Base-by-base conservation (phyloP, 2,797 vertebrate species). In the Telmatherina bonti region DNA sequence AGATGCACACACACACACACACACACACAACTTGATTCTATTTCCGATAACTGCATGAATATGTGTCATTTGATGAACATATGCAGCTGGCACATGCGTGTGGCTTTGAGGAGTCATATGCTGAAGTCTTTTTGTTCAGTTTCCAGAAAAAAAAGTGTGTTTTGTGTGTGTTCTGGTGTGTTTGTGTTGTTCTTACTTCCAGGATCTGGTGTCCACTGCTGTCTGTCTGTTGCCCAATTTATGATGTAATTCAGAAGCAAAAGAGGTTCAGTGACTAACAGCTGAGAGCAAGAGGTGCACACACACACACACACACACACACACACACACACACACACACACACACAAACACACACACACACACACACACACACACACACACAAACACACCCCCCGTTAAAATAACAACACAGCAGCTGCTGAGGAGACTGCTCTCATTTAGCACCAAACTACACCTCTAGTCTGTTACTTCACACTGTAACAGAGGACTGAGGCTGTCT, bases 331-430 rank as follows among this genome's bases (percentile, higher is more conserved):
- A 31, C 30, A 31, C 30, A 7, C 7, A 31, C 30, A 31, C 30
- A 31, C 30, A 31, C 30, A 31, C 30, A 31, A 3, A 66, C 33
- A 52, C 53, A 61, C 51, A 65, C 66, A 62, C 53, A 70, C 33
- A 38, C 33, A 56, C 9, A 45, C 24, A 54, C 47, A 31, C 30
- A 7, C 7, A 31, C 30, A 31, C 30, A 31, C 30, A 31, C 30
- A 31, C 30, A 31, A n/a, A n/a, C n/a, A n/a, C n/a, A n/a, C 22
- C n/a, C 38, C 30, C 33, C 38, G 62, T 82, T 83, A 79, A 83
- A 86, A 87, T 22, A 89, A 86, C 85, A 84, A 18, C 3, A 60
- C 62, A 73, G 84, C 85, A 88, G 84, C 87, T 88, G 87, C 70
- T 62, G 72, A 65, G 59, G 64, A 82, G 81, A 87, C 78, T 79